Conservation (phyloP, 2,888 invertebrate genomes). For the Masnerella sp. region DNA sequence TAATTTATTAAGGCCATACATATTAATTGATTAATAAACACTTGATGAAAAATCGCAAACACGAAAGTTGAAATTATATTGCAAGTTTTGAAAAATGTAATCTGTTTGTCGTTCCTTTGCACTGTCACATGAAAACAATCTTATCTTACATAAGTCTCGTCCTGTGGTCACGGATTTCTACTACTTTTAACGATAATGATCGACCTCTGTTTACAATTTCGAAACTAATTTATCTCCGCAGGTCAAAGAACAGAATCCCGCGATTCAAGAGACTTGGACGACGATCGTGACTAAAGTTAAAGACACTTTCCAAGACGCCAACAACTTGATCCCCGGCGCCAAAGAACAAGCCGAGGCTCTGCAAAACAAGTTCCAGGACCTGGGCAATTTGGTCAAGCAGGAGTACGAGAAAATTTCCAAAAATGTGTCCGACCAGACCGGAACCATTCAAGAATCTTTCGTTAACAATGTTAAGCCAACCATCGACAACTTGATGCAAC, state of each 20-base stretch:
- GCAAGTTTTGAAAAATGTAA: too few species aligned
- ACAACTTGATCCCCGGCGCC: conserved; percentile 70
- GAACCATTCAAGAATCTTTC: conserved; percentile 70
- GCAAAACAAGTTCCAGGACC: conserved; percentile 71
- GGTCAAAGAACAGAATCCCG: conserved; percentile 73
- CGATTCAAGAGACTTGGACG: conserved; percentile 69
- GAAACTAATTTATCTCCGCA: conserved; percentile 53
- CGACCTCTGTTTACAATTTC: conserved; percentile 17
- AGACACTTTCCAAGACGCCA: conserved; percentile 69
- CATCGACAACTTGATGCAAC: conserved; percentile 71
- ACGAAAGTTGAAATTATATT: too few species aligned
- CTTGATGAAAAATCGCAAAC: too few species aligned
- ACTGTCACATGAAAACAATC: conserved; percentile 8
- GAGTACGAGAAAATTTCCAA: conserved; percentile 72
- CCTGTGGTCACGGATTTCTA: not conserved
- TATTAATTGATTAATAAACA: too few species aligned
- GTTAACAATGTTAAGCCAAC: conserved; percentile 72
- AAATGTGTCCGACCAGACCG: conserved; percentile 68
- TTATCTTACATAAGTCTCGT: conserved; percentile 19
- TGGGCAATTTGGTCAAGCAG: conserved; percentile 67
- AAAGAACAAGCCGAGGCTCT: conserved; percentile 70
- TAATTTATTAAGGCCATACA: too few species aligned
- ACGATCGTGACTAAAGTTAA: conserved; percentile 67
- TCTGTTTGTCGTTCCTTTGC: too few species aligned
- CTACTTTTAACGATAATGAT: conserved; percentile 14